Percentiles rank a stretch among this genome's conserved stretches.
Conservation (phyloP, 2,113 vertebrate genomes). For the Corynorhinus townsendii region DNA sequence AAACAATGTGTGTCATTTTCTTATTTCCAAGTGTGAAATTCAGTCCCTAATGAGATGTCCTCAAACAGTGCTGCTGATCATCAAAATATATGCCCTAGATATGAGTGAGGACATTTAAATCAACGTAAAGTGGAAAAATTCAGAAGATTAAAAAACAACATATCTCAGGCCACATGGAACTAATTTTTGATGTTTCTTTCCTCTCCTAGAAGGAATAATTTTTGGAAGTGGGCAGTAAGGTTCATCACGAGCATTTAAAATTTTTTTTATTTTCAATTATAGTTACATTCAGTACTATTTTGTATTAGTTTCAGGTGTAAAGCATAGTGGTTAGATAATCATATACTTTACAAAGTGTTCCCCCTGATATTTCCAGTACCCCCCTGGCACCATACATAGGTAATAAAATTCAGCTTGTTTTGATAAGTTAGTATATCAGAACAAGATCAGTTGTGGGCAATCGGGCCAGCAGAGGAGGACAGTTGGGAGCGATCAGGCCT, state of each 20-base stretch:
- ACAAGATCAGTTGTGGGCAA: neutral
- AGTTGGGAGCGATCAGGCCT: too few relatives aligned
- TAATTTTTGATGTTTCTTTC: neutral
- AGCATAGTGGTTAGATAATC: neutral
- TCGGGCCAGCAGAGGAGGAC: too few relatives aligned
- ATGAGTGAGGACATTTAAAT: neutral
- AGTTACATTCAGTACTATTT: neutral
- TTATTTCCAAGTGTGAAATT: conserved; percentile 16
- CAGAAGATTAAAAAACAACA: neutral
- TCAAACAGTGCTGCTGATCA: neutral
- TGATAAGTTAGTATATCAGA: neutral
- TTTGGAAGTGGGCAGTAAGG: neutral
- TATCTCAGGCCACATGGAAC: neutral
- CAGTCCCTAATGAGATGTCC: conserved; percentile 30
- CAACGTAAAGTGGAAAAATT: conserved; percentile 22
- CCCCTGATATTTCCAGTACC: neutral
- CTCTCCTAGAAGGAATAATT: neutral
- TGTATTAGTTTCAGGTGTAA: neutral
- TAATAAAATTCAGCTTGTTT: neutral
- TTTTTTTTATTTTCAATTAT: neutral
- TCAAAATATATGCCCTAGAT: neutral
- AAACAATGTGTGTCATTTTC: conserved; percentile 4
- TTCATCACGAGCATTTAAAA: neutral
- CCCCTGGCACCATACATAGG: neutral
- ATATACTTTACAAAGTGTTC: neutral